Conservation (phyloP, 2,113 vertebrate genomes). For the Guaruba guarouba region DNA sequence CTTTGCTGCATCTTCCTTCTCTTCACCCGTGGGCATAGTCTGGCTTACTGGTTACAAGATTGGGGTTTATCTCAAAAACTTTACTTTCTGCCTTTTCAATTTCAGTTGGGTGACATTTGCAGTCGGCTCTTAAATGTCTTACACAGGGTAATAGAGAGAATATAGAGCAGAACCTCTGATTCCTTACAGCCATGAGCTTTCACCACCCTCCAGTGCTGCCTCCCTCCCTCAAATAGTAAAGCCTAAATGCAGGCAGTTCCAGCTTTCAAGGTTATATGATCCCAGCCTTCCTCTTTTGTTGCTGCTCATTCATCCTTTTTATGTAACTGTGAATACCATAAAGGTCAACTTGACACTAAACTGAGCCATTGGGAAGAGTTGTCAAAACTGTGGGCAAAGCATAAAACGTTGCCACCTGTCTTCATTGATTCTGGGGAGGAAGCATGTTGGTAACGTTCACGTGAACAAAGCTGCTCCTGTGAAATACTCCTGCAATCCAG, state of each 20-base stretch:
- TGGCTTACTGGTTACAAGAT: not conserved
- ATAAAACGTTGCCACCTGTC: not conserved
- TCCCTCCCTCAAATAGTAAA: not conserved
- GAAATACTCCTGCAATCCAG: not conserved
- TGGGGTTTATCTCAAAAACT: not conserved
- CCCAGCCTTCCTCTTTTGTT: conserved; percentile 36
- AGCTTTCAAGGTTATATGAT: not conserved
- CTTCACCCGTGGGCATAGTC: not conserved
- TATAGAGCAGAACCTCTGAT: not conserved
- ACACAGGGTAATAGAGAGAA: not conserved
- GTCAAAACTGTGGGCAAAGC: not conserved
- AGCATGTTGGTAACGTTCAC: not conserved
- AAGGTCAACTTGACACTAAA: conserved; percentile 31
- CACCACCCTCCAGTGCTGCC: not conserved
- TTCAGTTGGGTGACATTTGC: not conserved
- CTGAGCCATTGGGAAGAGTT: not conserved
- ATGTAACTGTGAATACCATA: conserved; percentile 42
- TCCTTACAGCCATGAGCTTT: not conserved
- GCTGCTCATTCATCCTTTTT: conserved; percentile 50
- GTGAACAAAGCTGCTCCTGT: not conserved
- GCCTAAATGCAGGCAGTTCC: not conserved
- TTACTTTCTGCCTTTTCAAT: not conserved
- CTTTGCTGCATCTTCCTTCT: not conserved
- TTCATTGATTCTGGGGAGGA: not conserved
- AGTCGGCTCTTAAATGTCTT: not conserved